Evolutionary conservation across 2,113 vertebrate species (phyloP).

Genomic region (Cephalopholis sonnerati): DNA sequence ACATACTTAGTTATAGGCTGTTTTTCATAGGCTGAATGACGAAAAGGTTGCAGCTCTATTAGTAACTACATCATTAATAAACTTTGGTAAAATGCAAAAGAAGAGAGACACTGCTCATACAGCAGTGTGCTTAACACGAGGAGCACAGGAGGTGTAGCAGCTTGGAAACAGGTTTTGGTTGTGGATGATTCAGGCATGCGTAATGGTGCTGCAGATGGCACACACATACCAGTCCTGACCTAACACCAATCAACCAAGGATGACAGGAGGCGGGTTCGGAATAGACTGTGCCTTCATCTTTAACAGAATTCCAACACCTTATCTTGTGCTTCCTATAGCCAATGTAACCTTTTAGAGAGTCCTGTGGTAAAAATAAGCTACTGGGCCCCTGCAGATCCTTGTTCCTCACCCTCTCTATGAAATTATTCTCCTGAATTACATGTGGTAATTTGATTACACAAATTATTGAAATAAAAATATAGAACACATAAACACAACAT

Average conservation of each 20-base stretch:
- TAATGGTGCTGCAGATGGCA: slow-evolving; percentile 1
- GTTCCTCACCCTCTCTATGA: too few relatives aligned
- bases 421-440: too few relatives aligned
- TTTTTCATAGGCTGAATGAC: too few relatives aligned
- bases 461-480: too few relatives aligned
- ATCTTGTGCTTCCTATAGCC: not conserved
- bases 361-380: not conserved
- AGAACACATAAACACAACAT: too few relatives aligned
- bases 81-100: not conserved
- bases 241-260: not conserved
- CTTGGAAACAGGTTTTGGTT: not conserved
- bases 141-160: slow-evolving; percentile 11
- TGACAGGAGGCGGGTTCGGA: not conserved
- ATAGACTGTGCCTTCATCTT: not conserved
- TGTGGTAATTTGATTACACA: too few relatives aligned
- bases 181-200: not conserved
- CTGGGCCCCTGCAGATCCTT: too few relatives aligned
- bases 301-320: not conserved
- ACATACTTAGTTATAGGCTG: too few relatives aligned
- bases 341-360: not conserved
- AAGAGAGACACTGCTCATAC: not conserved
- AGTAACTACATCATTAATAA: not conserved
- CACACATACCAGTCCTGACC: not conserved
- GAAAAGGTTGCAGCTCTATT: too few relatives aligned
- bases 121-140: not conserved